Conservation (phyloP, 1,140 invertebrate genomes). For the Lutraria rhynchaena region DNA sequence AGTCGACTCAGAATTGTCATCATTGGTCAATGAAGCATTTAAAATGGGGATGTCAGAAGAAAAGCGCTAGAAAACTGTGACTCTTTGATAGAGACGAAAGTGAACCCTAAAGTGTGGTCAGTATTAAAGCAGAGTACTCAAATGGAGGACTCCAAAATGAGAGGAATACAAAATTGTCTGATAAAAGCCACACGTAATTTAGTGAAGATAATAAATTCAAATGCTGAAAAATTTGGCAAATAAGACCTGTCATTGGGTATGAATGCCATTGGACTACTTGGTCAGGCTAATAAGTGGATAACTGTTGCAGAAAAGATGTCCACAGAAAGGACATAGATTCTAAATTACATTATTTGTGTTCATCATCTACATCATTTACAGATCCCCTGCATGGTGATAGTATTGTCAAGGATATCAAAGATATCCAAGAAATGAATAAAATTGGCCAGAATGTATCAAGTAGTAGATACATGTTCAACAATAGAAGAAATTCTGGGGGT, state of each 20-base stretch:
- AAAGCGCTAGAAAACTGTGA: slow-evolving; percentile 5
- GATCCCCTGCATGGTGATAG: not conserved
- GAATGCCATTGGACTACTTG: slow-evolving; percentile 6
- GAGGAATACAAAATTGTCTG: slow-evolving; percentile 25
- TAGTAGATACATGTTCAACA: too few relatives aligned
- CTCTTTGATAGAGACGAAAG: slow-evolving; percentile 1
- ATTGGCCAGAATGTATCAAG: not conserved
- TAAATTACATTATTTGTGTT: slow-evolving; percentile 14
- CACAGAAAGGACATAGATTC: slow-evolving; percentile 19
- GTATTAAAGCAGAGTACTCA: slow-evolving; percentile 17
- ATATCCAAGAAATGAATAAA: slow-evolving; percentile 21
- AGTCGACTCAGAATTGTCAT: not conserved
- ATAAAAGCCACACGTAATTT: slow-evolving; percentile 7
- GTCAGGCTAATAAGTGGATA: slow-evolving; percentile 31
- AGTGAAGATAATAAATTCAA: not conserved
- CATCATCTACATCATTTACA: not conserved
- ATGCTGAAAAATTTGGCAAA: slow-evolving; percentile 22
- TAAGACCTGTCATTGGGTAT: not conserved
- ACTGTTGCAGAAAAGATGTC: slow-evolving; percentile 4
- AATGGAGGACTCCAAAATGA: slow-evolving; percentile 35
- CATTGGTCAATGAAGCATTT: slow-evolving; percentile 23
- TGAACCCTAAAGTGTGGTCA: slow-evolving; percentile 22
- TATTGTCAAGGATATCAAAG: not conserved
- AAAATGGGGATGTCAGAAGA: slow-evolving; percentile 15
- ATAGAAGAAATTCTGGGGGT: too few relatives aligned